Evolutionary conservation across 2,888 invertebrate genomes (phyloP), one percentile per base, ranked within the genome.

Genomic region (Lasioglossum leucozonium): DNA sequence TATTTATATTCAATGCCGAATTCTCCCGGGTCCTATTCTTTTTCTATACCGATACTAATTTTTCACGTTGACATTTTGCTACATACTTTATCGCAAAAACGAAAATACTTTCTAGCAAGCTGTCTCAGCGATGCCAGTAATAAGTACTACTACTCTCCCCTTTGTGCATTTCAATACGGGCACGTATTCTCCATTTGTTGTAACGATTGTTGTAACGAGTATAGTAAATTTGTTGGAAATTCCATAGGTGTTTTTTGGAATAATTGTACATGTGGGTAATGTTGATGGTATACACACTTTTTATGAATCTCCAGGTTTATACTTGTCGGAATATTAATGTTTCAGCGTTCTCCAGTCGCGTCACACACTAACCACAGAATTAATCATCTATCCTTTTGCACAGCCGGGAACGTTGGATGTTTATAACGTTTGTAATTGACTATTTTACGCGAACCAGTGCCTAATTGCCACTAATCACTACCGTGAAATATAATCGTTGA

Each of bases 161-260:
- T 79, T 85, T 83, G 78, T 90, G 86, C 80, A 86, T 83, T 89
- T 75, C 44, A 30, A 71, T 67, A 30, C 26, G 73, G 75, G 71
- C 26, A 72, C 75, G 62, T 78, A 62, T 65, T 67, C 47, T 81
- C 91, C 71, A 81, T 78, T 87, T 90, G 91, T 90, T 91, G 85
- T 84, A 78, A 84, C 71, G 71, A 87, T 91, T 90, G 90, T 90
- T 91, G 75, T 74, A 58, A 88, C 42, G 79, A 75, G 79, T 85
- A 74, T 79, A 79, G 75, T 47, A 69, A 87, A 82, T 82, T 87
- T 91, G 83, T 88, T 82, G 76, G 74, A 85, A 78, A 71, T 82
- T 81, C 79, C 67, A 44, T 72, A 58, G 69, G 44, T 81, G 13
- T 22, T n/a, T 62, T 37, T 87, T 81, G 79, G 58, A n/a, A 74